Evolutionary conservation across 2,113 vertebrate genomes (phyloP), one percentile per base, ranked within the genome.

Genomic region (Toxostoma redivivum): DNA sequence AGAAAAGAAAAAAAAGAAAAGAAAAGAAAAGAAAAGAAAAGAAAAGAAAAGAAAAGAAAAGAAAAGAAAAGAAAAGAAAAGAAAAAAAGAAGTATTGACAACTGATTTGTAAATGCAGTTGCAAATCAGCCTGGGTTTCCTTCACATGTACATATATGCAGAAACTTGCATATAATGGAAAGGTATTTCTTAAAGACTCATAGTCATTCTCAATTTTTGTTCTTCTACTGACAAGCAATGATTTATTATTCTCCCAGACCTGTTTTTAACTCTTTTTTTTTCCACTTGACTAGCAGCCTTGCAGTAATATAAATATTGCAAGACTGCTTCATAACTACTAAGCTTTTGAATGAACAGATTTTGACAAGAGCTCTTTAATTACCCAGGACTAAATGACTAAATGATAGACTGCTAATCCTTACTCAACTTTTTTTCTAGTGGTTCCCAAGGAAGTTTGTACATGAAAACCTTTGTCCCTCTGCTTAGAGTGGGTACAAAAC

Each of bases 71-170:
- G 11, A 30, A 30, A 30, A 25, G 15, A 19, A 30, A 40, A n/a
- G n/a, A n/a, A n/a, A n/a, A 31, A 7, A 10, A n/a, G 27, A 48
- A 40, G 47, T 0, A 3, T 16, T 54, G 7, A 44, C 4, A 40
- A 35, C 4, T 51, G 22, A 42, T 66, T 30, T 77, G 4, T 33
- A 84, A 88, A 81, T 61, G 12, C 7, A 40, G 3, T 25, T 33
- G 22, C 28, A 73, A 53, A n/a, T 69, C 4, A 2, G 53, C 38
- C 33, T 28, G 15, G 12, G 1, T 45, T 90, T 90, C 11, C 30
- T 84, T 78, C 10, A 28, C 22, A 8, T 18, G 12, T 50, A 40
- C 9, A 10, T 18, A 44, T 7, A 44, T 24, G 15, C 11, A 78
- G n/a, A 81, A 86, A 79, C 8, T 56, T 74, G 31, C 12, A 87